Conservation (phyloP, 2,113 vertebrate genomes). For the Arothron firmamentum region DNA sequence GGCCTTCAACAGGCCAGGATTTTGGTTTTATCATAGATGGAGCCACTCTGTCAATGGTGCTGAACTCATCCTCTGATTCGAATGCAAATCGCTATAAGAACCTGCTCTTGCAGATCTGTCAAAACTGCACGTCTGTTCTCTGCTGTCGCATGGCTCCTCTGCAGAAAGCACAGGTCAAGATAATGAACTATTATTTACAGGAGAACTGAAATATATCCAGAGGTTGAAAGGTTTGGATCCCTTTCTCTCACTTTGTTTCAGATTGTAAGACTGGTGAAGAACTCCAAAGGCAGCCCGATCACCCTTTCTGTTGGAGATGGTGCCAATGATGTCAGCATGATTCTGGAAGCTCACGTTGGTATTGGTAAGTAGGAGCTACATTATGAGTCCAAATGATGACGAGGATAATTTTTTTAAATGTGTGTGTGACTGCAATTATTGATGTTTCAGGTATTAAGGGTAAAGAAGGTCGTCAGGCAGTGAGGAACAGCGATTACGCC, state of each 20-base stretch:
- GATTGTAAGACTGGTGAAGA: constrained; percentile 98
- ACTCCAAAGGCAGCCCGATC: constrained; percentile 89
- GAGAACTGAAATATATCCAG: neutral
- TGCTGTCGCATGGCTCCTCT: constrained; percentile 97
- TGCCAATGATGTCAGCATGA: constrained; percentile 99
- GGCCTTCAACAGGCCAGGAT: constrained; percentile 81
- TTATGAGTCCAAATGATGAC: neutral
- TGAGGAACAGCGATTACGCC: constrained; percentile 96
- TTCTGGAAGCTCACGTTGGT: constrained; percentile 96
- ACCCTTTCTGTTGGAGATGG: constrained; percentile 94
- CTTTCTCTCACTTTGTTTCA: constrained; percentile 42
- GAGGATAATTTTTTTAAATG: neutral
- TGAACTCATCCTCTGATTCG: constrained; percentile 83
- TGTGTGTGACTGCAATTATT: neutral
- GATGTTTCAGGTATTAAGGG: constrained; percentile 88
- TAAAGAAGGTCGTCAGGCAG: constrained; percentile 94
- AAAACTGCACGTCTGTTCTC: constrained; percentile 91
- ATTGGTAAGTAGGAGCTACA: constrained; percentile 81
- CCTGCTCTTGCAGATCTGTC: constrained; percentile 92
- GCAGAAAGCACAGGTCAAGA: constrained; percentile 93
- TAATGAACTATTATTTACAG: neutral
- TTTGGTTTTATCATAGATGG: constrained; percentile 95
- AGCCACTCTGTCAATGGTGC: constrained; percentile 85
- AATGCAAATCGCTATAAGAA: constrained; percentile 83
- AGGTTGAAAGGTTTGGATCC: neutral